Evolutionary conservation across 2,113 vertebrate species (phyloP).

Genomic region (Tyrannus savana): DNA sequence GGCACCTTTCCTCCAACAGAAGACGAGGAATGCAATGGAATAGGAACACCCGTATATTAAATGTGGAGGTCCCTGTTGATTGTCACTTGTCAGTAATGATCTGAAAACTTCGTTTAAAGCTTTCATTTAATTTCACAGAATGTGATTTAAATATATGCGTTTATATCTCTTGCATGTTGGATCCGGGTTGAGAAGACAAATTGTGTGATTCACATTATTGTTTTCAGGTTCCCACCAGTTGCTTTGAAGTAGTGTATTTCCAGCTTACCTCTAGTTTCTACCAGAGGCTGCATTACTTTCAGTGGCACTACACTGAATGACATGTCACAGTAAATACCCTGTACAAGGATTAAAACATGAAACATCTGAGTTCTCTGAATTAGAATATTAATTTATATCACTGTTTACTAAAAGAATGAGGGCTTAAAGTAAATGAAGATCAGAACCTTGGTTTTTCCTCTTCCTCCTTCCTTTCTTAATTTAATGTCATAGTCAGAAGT

Average conservation of each 20-base stretch:
- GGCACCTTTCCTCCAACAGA: background rate
- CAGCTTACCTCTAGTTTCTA: background rate
- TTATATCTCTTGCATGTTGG: accelerated
- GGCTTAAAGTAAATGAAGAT: background rate
- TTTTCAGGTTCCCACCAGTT: background rate
- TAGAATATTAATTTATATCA: background rate
- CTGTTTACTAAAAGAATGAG: background rate
- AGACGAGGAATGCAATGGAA: background rate
- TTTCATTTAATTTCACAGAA: background rate
- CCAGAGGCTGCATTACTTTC: background rate
- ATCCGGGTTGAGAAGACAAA: background rate
- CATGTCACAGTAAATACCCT: background rate
- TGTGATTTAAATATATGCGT: background rate
- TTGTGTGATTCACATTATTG: background rate
- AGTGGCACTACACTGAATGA: background rate
- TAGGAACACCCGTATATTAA: background rate
- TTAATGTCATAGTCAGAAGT: background rate
- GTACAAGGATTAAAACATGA: background rate
- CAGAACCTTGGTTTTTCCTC: background rate
- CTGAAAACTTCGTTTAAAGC: background rate
- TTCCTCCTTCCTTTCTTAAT: background rate
- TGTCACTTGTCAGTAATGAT: background rate
- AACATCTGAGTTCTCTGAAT: background rate
- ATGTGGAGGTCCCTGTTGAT: background rate
- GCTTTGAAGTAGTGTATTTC: background rate